Evolutionary conservation across 92 coral and sea anemone genomes (phyloP), one percentile per base, ranked within the genome.

Genomic region (Paragorgia papillata): DNA sequence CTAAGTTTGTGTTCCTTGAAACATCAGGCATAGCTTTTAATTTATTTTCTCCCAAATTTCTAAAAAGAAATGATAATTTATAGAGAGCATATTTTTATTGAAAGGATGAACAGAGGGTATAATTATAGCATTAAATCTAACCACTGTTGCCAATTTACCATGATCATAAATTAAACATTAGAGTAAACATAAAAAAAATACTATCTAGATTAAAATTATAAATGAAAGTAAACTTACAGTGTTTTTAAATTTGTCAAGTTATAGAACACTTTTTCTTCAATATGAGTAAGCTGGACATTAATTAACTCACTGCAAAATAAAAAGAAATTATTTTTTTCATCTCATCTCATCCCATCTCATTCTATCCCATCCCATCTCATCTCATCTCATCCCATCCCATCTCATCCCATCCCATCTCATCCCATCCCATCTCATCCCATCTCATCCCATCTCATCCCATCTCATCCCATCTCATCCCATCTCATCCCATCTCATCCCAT

Each of bases 1-100:
- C 40, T 57, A 93, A 66, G n/a, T 64, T 75, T 18, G 64, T 79
- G 84, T 86, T 85, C 58, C 50, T 76, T 7, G 97, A 93, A 26
- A 93, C 66, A 79, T 90, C 97, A 37, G 97, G 97, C 41, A 93
- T 83, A 56, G 65, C 90, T 60, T 61, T 84, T 44, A 93, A 79
- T 3, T 56, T 37, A 55, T 93, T 93, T 44, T 86, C 41, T 46
- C 91, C 88, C 62, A 93, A 68, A 29, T 88, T 80, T 46, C 97
- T 93, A 81, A 17, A 82, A 75, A 6, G 37, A 33, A 62, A 70
- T 0, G 32, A n/a, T n/a, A n/a, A n/a, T n/a, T n/a, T n/a, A n/a
- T n/a, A 20, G 22, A 6, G 15, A 20, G n/a, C 15, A 20, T 46
- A 25, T n/a, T 9, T 44, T 31, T 15, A 0, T 9, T 14, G 12